phyloP scores from a whole-genome alignment of 2,888 invertebrate species.

The Aquatica leii region DNA sequence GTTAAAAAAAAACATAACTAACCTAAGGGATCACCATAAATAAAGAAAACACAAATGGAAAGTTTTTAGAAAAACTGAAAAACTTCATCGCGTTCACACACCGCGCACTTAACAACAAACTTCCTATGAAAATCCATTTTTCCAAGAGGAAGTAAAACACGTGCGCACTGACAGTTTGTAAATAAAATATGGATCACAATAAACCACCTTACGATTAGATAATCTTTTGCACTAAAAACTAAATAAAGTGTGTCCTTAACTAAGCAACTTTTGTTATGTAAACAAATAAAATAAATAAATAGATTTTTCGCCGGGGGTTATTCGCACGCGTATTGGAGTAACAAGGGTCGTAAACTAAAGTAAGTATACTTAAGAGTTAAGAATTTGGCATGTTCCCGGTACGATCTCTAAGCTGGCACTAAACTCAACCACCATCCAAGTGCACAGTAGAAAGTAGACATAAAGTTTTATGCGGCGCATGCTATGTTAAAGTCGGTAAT shows the following conservation, averaged over 20 bases:
- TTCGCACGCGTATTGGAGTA: neutral
- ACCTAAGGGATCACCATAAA: too few species aligned
- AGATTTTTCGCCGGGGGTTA: neutral
- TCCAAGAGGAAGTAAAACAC: constrained; percentile 33
- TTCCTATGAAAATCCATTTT: constrained; percentile 54
- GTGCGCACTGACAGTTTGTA: constrained; percentile 39
- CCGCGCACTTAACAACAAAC: constrained; percentile 55
- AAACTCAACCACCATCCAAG: constrained; percentile 50
- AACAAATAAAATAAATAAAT: neutral
- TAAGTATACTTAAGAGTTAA: constrained; percentile 23
- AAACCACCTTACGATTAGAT: too few species aligned
- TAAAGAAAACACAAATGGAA: too few species aligned
- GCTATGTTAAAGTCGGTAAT: constrained; percentile 46
- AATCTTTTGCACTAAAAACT: too few species aligned
- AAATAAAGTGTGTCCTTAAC: too few species aligned
- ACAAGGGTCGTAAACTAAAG: too few species aligned
- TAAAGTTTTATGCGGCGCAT: constrained; percentile 52
- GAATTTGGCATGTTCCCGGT: constrained; percentile 45
- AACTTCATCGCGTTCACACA: constrained; percentile 43
- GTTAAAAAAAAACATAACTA: too few species aligned
- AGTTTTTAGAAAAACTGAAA: constrained; percentile 25
- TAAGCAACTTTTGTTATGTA: constrained; percentile 1
- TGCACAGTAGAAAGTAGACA: constrained; percentile 57
- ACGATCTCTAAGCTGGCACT: constrained; percentile 55
- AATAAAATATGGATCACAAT: constrained; percentile 21